phyloP scores from a whole-genome alignment of 2,888 invertebrate species.

The Podabrus alpinus region DNA sequence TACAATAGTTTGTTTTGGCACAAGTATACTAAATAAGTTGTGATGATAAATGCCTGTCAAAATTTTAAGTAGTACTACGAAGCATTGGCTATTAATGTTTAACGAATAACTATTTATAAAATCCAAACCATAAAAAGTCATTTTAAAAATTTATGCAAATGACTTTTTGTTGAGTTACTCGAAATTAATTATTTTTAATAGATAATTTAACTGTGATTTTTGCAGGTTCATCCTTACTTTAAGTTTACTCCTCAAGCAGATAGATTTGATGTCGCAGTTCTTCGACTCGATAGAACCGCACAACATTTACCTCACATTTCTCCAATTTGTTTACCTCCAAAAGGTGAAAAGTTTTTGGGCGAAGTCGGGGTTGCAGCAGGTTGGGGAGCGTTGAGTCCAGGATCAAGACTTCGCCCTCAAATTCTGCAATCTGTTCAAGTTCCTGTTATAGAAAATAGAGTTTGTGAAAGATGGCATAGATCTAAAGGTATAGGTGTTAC shows the following conservation, averaged over 20 bases:
- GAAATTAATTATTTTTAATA: not conserved
- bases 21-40: not conserved
- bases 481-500: slow-evolving; percentile 83
- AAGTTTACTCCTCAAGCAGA: slow-evolving; percentile 93
- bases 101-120: not conserved
- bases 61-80: no score
- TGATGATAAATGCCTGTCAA: no score
- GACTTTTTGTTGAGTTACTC: not conserved
- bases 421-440: slow-evolving; percentile 91
- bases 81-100: no score
- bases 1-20: not conserved
- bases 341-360: slow-evolving; percentile 86
- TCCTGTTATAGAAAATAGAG: slow-evolving; percentile 87
- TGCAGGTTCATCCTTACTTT: slow-evolving; percentile 86
- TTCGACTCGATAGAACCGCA: slow-evolving; percentile 85
- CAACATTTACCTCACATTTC: slow-evolving; percentile 89
- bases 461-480: slow-evolving; percentile 72
- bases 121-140: not conserved
- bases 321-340: slow-evolving; percentile 89
- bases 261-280: slow-evolving; percentile 88
- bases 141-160: not conserved
- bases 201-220: slow-evolving; percentile 18
- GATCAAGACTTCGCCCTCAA: slow-evolving; percentile 84
- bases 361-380: slow-evolving; percentile 92
- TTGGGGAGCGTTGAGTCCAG: slow-evolving; percentile 87